Percentiles rank a stretch among this genome's conserved stretches.
Evolutionary conservation across 2,888 invertebrate species (phyloP).

Genomic region (Acleris cristana): DNA sequence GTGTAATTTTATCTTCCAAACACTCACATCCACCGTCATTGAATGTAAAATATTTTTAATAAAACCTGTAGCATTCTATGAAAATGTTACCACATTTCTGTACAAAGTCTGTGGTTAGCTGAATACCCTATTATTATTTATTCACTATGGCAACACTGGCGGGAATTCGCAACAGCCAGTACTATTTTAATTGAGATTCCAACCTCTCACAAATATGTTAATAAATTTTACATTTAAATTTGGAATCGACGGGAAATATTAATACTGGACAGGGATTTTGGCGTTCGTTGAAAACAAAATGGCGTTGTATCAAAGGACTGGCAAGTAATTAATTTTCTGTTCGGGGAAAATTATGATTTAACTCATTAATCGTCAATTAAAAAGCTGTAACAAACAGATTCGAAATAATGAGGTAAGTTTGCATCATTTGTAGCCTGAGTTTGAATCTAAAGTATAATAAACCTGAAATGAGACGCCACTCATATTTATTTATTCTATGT

Average conservation of each 20-base stretch:
- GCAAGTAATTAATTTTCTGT: neutral
- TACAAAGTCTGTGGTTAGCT: constrained; percentile 25
- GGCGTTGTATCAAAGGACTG: neutral
- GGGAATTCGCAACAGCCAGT: constrained; percentile 24
- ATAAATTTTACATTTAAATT: constrained; percentile 37
- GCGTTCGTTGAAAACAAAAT: neutral
- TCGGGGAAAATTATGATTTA: neutral
- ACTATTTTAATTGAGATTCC: constrained; percentile 37
- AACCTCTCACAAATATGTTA: constrained; percentile 37
- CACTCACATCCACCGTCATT: neutral
- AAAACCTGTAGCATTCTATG: constrained; percentile 31
- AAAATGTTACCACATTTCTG: constrained; percentile 32
- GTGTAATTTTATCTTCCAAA: constrained; percentile 16
- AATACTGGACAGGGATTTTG: constrained; percentile 9
- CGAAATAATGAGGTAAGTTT: too few relatives aligned
- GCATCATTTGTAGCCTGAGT: too few relatives aligned
- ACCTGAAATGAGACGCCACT: too few relatives aligned
- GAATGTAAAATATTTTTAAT: constrained; percentile 34
- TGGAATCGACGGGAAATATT: constrained; percentile 27
- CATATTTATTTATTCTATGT: too few relatives aligned
- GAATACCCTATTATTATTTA: constrained; percentile 37
- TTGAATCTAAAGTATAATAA: too few relatives aligned
- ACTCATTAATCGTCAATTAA: too few relatives aligned
- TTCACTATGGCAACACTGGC: constrained; percentile 31
- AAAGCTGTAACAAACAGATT: too few relatives aligned